These are phyloP conservation scores for Conus ventricosus DNA, from an alignment of 1,140 invertebrate genomes.

Conservation along the genomic window DNA sequence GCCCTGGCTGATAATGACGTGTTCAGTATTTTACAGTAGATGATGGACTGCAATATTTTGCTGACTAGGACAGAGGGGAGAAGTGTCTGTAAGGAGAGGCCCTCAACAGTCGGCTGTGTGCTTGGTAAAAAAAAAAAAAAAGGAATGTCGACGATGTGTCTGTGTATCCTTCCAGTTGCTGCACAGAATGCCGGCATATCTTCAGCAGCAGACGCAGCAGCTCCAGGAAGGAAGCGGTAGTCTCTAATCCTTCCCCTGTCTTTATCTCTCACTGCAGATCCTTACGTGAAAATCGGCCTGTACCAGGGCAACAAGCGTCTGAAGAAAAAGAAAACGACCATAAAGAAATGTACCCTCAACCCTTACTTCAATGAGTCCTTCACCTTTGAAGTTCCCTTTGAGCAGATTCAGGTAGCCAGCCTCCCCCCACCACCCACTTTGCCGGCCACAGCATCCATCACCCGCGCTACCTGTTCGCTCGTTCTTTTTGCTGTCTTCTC, in stretches of 20 bases:
- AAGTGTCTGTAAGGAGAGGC: no score
- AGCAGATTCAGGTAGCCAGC: slow-evolving; percentile 84
- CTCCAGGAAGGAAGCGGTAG: not conserved
- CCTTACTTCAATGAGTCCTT: slow-evolving; percentile 81
- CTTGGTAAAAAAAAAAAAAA: no score
- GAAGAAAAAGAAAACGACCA: slow-evolving; percentile 81
- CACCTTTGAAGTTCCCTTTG: slow-evolving; percentile 79
- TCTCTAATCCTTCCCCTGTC: not conserved
- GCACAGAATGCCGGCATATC: not conserved
- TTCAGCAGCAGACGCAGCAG: not conserved
- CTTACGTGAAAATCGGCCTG: slow-evolving; percentile 80
- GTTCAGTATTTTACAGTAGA: no score
- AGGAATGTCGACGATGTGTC: not conserved
- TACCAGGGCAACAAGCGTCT: slow-evolving; percentile 79
- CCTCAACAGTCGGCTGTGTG: no score
- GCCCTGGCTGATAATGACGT: no score
- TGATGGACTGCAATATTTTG: no score
- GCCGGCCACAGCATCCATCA: slow-evolving; percentile 1
- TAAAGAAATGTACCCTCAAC: slow-evolving; percentile 78
- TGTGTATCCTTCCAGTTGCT: not conserved
- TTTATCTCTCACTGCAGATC: slow-evolving; percentile 74
- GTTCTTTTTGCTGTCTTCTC: slow-evolving; percentile 2
- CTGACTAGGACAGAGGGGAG: no score
- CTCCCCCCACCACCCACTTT: not conserved
- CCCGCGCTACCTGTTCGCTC: slow-evolving; percentile 10